Percentiles rank a stretch among this genome's conserved stretches.
Evolutionary conservation across 2,797 vertebrate genomes (phyloP).

Genomic region (Oceanodroma leucorhoa): DNA sequence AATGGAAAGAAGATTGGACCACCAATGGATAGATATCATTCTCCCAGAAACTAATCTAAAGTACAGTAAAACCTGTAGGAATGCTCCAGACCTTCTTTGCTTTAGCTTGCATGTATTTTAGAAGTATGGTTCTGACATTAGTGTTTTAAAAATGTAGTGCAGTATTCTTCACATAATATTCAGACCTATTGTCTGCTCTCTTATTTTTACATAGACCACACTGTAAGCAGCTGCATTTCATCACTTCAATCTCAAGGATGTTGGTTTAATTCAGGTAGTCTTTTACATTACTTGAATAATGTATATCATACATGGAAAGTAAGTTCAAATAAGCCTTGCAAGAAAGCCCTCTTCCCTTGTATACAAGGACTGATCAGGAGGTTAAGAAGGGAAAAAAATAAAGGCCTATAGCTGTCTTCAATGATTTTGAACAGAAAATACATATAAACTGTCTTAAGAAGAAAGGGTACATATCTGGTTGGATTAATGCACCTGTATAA

Average conservation of each 20-base stretch:
- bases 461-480: not conserved
- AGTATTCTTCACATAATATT: not conserved
- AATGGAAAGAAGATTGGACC: not conserved
- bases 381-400: not conserved
- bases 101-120: not conserved
- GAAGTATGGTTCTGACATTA: not conserved
- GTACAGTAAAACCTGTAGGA: not conserved
- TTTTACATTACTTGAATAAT: slow-evolving; percentile 47
- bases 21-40: not conserved
- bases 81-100: not conserved
- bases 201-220: slow-evolving; percentile 7
- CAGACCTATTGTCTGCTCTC: not conserved
- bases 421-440: slow-evolving; percentile 10
- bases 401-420: not conserved
- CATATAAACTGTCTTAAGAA: not conserved
- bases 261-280: not conserved
- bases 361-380: not conserved
- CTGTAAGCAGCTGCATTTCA: slow-evolving; percentile 17
- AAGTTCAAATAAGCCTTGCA: slow-evolving; percentile 18
- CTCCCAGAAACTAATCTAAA: not conserved
- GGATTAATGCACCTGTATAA: not conserved
- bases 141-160: not conserved
- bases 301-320: not conserved
- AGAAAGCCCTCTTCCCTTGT: not conserved
- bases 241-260: slow-evolving; percentile 13